Percentiles rank a stretch among this genome's conserved stretches.
Conservation (phyloP, 2,797 vertebrate species). For the Hippopotamyrus pictus region DNA sequence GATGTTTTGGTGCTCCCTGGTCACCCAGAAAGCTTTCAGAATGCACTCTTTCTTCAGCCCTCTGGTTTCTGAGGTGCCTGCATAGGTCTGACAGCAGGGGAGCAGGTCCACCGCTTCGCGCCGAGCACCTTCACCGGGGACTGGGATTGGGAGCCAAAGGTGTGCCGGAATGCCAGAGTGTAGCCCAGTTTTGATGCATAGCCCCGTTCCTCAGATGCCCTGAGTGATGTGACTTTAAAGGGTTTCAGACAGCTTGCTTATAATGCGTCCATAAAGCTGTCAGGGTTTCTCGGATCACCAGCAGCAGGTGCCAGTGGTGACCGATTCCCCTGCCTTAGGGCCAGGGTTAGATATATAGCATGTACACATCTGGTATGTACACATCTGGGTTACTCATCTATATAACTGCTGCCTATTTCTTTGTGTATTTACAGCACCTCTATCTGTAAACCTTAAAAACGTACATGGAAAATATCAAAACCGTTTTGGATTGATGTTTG, state of each 20-base stretch:
- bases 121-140: not conserved
- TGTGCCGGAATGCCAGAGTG: conserved; percentile 23
- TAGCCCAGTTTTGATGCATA: conserved; percentile 35
- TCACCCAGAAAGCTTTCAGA: not conserved
- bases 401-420: conserved; percentile 48
- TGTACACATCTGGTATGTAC: conserved; percentile 41
- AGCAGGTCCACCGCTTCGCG: not conserved
- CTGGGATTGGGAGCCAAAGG: not conserved
- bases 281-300: conserved; percentile 53
- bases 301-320: conserved; percentile 49
- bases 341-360: conserved; percentile 43
- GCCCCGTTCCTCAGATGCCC: conserved; percentile 40
- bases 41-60: not conserved
- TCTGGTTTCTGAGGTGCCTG: not conserved
- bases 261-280: conserved; percentile 57
- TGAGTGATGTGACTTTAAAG: conserved; percentile 62
- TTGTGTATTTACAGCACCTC: conserved; percentile 24
- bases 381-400: conserved; percentile 43
- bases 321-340: conserved; percentile 51
- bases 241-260: conserved; percentile 51
- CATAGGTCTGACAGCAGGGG: not conserved
- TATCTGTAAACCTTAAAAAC: not conserved
- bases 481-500: not conserved
- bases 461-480: not conserved
- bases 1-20: not conserved